A percentile compares a stretch with the other conserved stretches of the same genome.
phyloP scores from a whole-genome alignment of 1,140 invertebrate genomes.

The Protaetia brevitarsis region DNA sequence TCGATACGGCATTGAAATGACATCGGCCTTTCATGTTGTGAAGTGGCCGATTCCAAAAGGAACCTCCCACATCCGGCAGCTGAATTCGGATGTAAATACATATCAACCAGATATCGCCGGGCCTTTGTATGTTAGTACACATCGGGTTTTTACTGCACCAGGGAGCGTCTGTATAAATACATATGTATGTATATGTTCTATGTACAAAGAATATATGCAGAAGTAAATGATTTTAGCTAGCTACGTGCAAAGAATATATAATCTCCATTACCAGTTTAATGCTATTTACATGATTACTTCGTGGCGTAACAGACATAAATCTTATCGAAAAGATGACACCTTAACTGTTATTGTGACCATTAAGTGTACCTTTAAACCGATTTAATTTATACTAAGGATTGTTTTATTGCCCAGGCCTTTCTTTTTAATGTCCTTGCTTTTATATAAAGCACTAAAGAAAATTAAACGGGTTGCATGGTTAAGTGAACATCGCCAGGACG shows the following conservation, averaged over 20 bases:
- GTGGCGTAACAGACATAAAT: too few relatives aligned
- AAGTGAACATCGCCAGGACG: background rate
- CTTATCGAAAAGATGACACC: too few relatives aligned
- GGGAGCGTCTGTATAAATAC: background rate
- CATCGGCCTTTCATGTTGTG: background rate
- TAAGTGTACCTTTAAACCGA: too few relatives aligned
- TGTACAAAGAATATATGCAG: background rate
- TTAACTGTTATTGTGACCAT: too few relatives aligned
- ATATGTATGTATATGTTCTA: background rate
- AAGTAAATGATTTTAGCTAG: background rate
- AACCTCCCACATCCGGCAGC: background rate
- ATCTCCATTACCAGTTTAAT: too few relatives aligned
- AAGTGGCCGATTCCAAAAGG: background rate
- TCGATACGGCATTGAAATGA: background rate
- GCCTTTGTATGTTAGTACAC: background rate
- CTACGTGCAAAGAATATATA: background rate
- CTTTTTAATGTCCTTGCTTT: too few relatives aligned
- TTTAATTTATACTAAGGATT: too few relatives aligned
- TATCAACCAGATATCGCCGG: too few relatives aligned
- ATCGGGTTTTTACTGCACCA: background rate
- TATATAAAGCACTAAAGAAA: too few relatives aligned
- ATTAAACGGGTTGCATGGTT: too few relatives aligned
- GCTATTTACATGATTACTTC: too few relatives aligned
- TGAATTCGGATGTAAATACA: slow-evolving; percentile 1
- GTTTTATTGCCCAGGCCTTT: too few relatives aligned